Evolutionary conservation across 2,797 vertebrate species (phyloP).

Genomic region (Helicolenus hilgendorfi): DNA sequence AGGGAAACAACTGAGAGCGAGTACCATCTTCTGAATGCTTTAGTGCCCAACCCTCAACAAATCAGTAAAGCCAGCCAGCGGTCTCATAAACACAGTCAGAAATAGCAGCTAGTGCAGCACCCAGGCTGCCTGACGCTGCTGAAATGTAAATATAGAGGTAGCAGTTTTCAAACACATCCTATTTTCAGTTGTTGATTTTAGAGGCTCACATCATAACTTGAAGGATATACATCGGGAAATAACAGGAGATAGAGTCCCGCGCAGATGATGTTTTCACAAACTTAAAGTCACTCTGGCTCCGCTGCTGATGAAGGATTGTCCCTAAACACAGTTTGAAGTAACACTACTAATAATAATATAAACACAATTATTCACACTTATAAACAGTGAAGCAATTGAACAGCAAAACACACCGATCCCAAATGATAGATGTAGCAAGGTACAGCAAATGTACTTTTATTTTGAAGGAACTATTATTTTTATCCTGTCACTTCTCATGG

Average conservation of each 20-base stretch:
- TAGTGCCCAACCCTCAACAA: conserved; percentile 64
- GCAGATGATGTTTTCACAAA: not conserved
- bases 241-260: not conserved
- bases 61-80: conserved; percentile 45
- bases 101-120: conserved; percentile 65
- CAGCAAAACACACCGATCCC: not conserved
- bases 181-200: not conserved
- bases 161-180: conserved; percentile 24
- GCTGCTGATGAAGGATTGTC: not conserved
- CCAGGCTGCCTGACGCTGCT: conserved; percentile 19
- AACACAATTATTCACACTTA: not conserved
- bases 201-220: not conserved
- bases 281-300: not conserved
- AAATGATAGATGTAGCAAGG: conserved; percentile 22
- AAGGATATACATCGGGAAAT: not conserved
- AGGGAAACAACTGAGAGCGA: conserved; percentile 43
- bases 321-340: not conserved
- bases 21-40: conserved; percentile 53
- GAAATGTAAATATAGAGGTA: conserved; percentile 39
- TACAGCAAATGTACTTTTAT: conserved; percentile 6
- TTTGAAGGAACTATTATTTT: conserved; percentile 11
- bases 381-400: not conserved
- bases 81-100: conserved; percentile 73
- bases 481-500: conserved; percentile 6
- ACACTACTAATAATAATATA: not conserved